These are phyloP conservation scores for Dendrocincla fuliginosa DNA, from an alignment of 2,797 vertebrate species.

Conservation along the genomic window DNA sequence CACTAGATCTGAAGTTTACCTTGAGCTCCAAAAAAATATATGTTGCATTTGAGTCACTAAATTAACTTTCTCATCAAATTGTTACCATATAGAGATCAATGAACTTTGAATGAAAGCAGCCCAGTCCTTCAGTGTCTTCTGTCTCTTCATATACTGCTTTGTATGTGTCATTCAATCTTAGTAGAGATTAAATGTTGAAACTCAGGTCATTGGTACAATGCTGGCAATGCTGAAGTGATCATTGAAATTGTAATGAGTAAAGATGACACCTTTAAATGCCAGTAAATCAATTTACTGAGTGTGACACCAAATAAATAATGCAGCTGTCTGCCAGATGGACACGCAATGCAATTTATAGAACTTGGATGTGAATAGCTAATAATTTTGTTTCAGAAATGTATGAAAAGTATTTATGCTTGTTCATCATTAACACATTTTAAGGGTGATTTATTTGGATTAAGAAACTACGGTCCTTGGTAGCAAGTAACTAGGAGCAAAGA, in stretches of 20 bases:
- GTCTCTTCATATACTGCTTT: neutral
- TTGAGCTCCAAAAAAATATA: neutral
- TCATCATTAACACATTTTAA: neutral
- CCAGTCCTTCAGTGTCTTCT: neutral
- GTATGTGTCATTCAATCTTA: neutral
- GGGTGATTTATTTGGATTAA: neutral
- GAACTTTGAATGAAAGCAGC: neutral
- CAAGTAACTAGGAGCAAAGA: neutral
- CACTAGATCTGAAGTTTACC: neutral
- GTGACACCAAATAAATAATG: conserved; percentile 34
- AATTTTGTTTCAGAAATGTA: neutral
- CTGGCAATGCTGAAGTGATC: neutral
- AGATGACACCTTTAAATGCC: conserved; percentile 21
- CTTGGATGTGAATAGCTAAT: neutral
- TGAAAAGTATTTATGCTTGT: neutral
- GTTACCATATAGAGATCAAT: neutral
- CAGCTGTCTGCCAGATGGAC: neutral
- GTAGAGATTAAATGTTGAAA: neutral
- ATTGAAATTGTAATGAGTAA: conserved; percentile 1
- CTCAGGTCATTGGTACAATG: neutral
- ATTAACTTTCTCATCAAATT: neutral
- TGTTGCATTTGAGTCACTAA: neutral
- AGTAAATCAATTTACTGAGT: conserved; percentile 8
- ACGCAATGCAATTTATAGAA: neutral
- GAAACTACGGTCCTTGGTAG: neutral